These are phyloP conservation scores for Umimayanthus chanpuru DNA, from an alignment of 92 coral and sea anemone species.

Conservation along the genomic window DNA sequence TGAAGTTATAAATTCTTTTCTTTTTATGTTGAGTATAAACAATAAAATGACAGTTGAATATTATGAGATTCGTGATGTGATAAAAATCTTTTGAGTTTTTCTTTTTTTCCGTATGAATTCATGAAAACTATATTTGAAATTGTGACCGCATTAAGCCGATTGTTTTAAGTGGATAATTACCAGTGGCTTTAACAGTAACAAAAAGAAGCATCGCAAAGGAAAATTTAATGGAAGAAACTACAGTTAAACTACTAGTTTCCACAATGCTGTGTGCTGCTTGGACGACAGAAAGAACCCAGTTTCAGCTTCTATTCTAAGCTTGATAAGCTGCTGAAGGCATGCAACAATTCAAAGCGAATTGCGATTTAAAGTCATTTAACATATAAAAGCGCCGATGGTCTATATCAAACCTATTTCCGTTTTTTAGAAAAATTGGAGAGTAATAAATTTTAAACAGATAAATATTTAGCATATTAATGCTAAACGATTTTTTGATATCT, in stretches of 20 bases:
- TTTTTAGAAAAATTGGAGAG: neutral
- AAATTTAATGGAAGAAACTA: neutral
- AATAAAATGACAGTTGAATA: neutral
- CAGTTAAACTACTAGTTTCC: too few relatives aligned
- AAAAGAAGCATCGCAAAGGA: neutral
- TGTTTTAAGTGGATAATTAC: neutral
- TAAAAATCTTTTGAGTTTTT: neutral
- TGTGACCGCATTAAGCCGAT: neutral
- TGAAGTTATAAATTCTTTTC: too few relatives aligned
- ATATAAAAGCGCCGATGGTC: neutral
- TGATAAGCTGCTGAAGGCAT: neutral
- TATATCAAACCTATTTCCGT: neutral
- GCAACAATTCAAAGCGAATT: too few relatives aligned
- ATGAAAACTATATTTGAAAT: neutral
- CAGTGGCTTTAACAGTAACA: neutral
- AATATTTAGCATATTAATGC: neutral
- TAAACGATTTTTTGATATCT: neutral
- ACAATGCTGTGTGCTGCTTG: neutral
- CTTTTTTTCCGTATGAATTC: neutral
- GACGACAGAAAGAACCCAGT: neutral
- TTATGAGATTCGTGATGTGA: neutral
- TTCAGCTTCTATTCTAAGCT: neutral
- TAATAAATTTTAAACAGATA: neutral
- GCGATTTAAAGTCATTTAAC: too few relatives aligned
- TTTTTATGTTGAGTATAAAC: neutral